Evolutionary conservation across 2,113 vertebrate genomes (phyloP), one percentile per base, ranked within the genome.

Genomic region (Telmatochromis bifrenatus): DNA sequence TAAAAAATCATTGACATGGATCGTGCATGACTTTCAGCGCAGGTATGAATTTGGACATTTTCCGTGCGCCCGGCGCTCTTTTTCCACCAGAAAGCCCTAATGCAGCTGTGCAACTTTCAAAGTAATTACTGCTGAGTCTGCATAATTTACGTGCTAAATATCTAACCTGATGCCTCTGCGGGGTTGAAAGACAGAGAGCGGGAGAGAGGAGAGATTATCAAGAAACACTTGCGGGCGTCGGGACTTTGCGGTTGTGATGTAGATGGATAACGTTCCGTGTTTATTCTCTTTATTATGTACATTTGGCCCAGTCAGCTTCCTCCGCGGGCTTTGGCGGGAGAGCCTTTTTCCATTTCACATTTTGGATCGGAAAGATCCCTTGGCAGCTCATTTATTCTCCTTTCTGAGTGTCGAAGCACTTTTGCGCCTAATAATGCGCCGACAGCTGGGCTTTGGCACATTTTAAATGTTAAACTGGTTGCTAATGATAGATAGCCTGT

Each of bases 321-420:
- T 92, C 84, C 96, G 91, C 94, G 88, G 90, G 95, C 94, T 80
- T 94, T 98, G 97, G 97, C 96, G 81, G 85, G 31, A 56, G 88
- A 95, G 96, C 95, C 96, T 95, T 96, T 97, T 97, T 97, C 96
- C 96, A 95, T 96, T 96, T 96, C 96, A 87, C 80, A 86, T 88
- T 87, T 92, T 93, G 93, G 91, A 93, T 87, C 93, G 94, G 96
- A 88, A 93, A 94, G 90, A 95, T 91, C 87, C 92, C 92, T 49
- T 73, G 49, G 60, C 54, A 31, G 17, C 13, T 91, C 83, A 81
- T 94, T 83, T 88, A 83, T 84, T 90, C 85, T 87, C 42, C 75
- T 88, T 87, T 85, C 82, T 79, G 5, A 81, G 54, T 54, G 60
- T 56, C 62, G 39, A 70, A 70, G 49, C 79, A 60, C 82, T 87